Base-by-base conservation (phyloP, 2,888 invertebrate genomes). In the Sesia bembeciformis region DNA sequence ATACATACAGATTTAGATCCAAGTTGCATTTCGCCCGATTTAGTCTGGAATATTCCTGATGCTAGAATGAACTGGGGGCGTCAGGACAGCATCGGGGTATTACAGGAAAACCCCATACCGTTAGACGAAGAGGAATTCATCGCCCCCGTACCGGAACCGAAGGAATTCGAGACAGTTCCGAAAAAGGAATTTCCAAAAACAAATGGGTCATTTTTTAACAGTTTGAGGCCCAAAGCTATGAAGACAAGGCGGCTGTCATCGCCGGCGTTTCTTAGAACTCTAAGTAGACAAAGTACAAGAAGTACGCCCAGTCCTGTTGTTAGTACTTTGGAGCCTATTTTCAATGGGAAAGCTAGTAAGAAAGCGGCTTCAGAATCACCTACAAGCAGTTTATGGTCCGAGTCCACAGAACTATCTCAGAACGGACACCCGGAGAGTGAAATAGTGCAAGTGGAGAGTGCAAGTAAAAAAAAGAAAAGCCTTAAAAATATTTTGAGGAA, bases 401-500 rank as follows among this genome's bases (percentile, higher is more conserved):
- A 89, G 52, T 85, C 87, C 0, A 89, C 88, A 3, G 90, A 89
- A 51, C 66, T 89, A 54, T 90, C 88, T 0, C 82, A 81, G 42
- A 83, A 81, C 57, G 84, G 84, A 23, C 81, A 72, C 8, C 77
- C 65, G 40, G 78, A 81, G 46, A 71, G 62, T 54, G 81, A 77
- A 54, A 23, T 23, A 23, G n/a, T n/a, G n/a, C n/a, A n/a, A n/a
- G 74, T 67, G 55, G 52, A 53, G n/a, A 70, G 70, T 55, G 70
- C 75, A 40, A 69, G 76, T 58, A 93, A 92, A 67, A 94, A 93
- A 76, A 90, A 87, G 67, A 92, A 93, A 71, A 91, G 93, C 69
- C 90, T 96, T 62, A 95, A 93, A 77, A 94, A 93, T 81, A 92
- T 95, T 76, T 91, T 95, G 73, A 94, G 93, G 67, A 95, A 94